Percentiles rank a stretch among this genome's conserved stretches.
Evolutionary conservation across 2,888 invertebrate species (phyloP).

Genomic region (Mongoloraphidia duomilia): DNA sequence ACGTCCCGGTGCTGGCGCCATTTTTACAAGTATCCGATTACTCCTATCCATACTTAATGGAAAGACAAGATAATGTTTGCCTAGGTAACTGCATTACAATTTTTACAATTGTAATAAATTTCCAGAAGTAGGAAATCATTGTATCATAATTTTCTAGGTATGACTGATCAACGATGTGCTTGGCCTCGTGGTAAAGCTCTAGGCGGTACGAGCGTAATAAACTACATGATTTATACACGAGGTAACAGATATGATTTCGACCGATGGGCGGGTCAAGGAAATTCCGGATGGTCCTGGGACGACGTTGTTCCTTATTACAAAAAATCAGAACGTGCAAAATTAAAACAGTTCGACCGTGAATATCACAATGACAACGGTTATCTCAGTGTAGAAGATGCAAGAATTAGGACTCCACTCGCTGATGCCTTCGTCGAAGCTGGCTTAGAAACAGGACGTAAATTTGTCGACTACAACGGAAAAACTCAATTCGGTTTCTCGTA

Average conservation of each 20-base stretch:
- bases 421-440: constrained; percentile 26
- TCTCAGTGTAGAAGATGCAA: constrained; percentile 40
- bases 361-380: constrained; percentile 47
- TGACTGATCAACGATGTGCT: constrained; percentile 22
- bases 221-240: constrained; percentile 59
- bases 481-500: constrained; percentile 26
- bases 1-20: constrained; percentile 36
- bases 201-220: constrained; percentile 44
- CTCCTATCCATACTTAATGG: constrained; percentile 46
- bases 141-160: constrained; percentile 1
- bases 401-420: constrained; percentile 32
- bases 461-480: constrained; percentile 29
- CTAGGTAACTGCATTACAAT: constrained; percentile 23
- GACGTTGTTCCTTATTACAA: constrained; percentile 33
- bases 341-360: constrained; percentile 24
- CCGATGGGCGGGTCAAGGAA: constrained; percentile 50
- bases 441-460: constrained; percentile 27
- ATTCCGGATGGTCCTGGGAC: constrained; percentile 51
- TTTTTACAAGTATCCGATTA: constrained; percentile 39
- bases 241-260: constrained; percentile 56
- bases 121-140: neutral
- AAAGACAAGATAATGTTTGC: constrained; percentile 37
- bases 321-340: constrained; percentile 41
- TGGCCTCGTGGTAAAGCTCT: constrained; percentile 44
- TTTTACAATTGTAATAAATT: neutral